A percentile compares a stretch with the other conserved stretches of the same genome.
phyloP scores from a whole-genome alignment of 2,888 invertebrate genomes.

The Ennomos erosarius region DNA sequence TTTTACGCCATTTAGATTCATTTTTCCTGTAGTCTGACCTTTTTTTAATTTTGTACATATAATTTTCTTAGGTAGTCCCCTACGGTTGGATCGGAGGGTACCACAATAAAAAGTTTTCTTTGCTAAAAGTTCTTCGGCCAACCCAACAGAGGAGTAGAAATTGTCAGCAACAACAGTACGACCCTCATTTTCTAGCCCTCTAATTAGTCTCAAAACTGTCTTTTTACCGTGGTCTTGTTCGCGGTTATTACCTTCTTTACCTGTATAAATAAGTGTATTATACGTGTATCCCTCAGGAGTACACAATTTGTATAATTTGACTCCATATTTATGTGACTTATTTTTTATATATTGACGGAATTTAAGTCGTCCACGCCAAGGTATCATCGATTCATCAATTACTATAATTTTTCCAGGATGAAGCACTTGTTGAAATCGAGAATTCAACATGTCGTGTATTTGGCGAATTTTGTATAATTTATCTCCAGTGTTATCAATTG shows the following conservation, averaged over 20 bases:
- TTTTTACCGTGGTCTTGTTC: conserved; percentile 31
- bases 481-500: no score
- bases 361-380: conserved; percentile 23
- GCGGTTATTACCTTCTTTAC: conserved; percentile 28
- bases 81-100: conserved; percentile 29
- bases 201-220: conserved; percentile 27
- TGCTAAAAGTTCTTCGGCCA: conserved; percentile 32
- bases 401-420: conserved; percentile 12
- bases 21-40: conserved; percentile 25
- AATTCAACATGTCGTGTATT: conserved; percentile 1
- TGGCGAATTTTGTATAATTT: conserved; percentile 3
- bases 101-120: conserved; percentile 34
- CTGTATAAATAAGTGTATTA: conserved; percentile 31
- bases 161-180: conserved; percentile 34
- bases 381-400: conserved; percentile 22
- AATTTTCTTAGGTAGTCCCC: conserved; percentile 28
- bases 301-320: conserved; percentile 49
- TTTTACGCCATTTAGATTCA: conserved; percentile 32
- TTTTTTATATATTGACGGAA: conserved; percentile 33
- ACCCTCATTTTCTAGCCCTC: conserved; percentile 29
- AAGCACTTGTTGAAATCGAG: conserved; percentile 7
- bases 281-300: conserved; percentile 33
- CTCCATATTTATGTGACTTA: conserved; percentile 46
- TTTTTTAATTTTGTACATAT: conserved; percentile 33
- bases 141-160: conserved; percentile 32